A percentile compares a stretch with the other conserved stretches of the same genome.
These are phyloP conservation scores for Knipowitschia caucasica DNA, from an alignment of 2,797 vertebrate genomes.

Conservation along the genomic window DNA sequence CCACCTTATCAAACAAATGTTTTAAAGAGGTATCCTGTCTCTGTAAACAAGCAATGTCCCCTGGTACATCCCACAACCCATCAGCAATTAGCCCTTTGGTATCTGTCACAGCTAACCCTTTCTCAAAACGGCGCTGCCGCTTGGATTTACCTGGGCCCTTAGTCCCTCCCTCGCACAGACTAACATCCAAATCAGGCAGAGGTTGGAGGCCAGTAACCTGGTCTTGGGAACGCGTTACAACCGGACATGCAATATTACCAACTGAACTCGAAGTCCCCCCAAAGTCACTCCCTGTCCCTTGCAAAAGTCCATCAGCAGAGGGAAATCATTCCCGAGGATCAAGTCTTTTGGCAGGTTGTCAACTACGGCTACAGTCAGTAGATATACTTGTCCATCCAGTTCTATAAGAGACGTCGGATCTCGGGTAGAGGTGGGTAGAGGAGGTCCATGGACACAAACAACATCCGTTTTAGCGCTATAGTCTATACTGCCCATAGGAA, in stretches of 20 bases:
- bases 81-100: too few species aligned
- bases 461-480: background rate
- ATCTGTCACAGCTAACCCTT: background rate
- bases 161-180: background rate
- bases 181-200: background rate
- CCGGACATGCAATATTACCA: background rate
- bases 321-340: background rate
- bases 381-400: background rate
- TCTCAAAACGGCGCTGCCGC: too few species aligned
- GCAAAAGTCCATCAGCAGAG: background rate
- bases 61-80: background rate
- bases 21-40: background rate
- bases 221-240: background rate
- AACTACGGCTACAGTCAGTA: background rate
- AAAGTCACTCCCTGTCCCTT: background rate
- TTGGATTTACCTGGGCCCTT: background rate
- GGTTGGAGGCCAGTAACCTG: background rate
- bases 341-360: background rate
- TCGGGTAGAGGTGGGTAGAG: background rate
- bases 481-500: background rate
- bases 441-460: background rate
- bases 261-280: background rate
- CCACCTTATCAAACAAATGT: background rate
- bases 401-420: background rate
- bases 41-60: background rate